Evolutionary conservation across 1,140 invertebrate genomes (phyloP), one percentile per base, ranked within the genome.

Genomic region (Acyrthosiphon pisum): DNA sequence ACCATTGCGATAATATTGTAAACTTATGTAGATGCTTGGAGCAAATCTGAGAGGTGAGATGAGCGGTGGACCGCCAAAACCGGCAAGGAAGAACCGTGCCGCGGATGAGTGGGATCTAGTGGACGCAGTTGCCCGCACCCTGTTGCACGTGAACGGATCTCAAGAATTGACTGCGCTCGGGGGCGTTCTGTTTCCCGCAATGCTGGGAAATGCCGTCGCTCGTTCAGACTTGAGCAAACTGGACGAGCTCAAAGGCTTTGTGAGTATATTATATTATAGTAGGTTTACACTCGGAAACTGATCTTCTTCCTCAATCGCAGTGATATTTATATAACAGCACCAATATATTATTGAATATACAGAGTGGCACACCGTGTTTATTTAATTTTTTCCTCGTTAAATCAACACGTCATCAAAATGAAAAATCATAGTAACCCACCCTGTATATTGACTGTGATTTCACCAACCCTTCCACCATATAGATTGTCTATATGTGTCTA

Each of bases 1-100:
- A 68, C 60, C 26, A 68, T 68, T 68, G 22, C 44, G 1, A 20
- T 37, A 35, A n/a, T 89, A 35, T 90, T 41, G 14, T 90, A 0
- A 90, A 35, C 22, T n/a, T 35, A 11, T n/a, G 7, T 60, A 94
- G 94, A 94, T 94, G 93, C 94, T 95, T 90, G 44, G 97, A 97
- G 99, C 96, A 96, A 96, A 98, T 95, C 94, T 97, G 18, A 95
- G 97, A 3, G 97, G 97, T 14, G 97, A 97, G 95, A 94, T 97
- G 94, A 97, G 96, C 0, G 94, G 94, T 46, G 91, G 93, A 50
- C 87, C 94, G 3, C 50, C 76, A 20, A 83, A 93, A n/a, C 86
- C 56, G 7, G 50, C 83, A 30, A 23, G 53, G 30, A 90, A 90
- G 18, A 90, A 90, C 11, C 86, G 94, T 92, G 41, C 94, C 94